Base-by-base conservation (phyloP, 2,113 vertebrate species). In the Otis tarda region DNA sequence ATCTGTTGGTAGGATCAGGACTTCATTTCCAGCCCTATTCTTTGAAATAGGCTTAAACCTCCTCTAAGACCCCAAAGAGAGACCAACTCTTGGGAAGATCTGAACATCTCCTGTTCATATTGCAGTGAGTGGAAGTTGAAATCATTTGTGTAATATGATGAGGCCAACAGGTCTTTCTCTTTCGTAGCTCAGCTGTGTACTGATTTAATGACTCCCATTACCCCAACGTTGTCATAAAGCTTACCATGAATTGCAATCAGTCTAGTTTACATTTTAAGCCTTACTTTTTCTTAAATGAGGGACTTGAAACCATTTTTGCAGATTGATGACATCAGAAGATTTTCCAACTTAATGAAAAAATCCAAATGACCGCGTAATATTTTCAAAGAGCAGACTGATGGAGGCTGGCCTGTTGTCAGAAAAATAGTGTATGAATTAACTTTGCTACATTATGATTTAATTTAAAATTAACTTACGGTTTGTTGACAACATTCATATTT, bases 401-500 rank as follows among this genome's bases (percentile, higher is more conserved):
- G 89, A 89, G 64, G 39, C 85, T 76, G 45, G 85, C 67, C 86
- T 93, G 43, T 93, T 87, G 92, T 97, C 95, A 94, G 71, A 97
- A 97, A 97, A 94, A 89, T 30, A 83, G 52, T 12, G 53, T 39
- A 83, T 80, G 88, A 95, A 97, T 97, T 97, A 92, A 88, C 79
- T 96, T 96, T 94, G 78, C 57, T 77, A 56, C 45, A 3, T 91
- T 94, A 83, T 94, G 96, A 95, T 94, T 97, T 98, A 97, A 94
- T 97, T 97, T 91, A 65, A 97, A 97, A 97, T 87, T 92, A 96
- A 94, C 90, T 95, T 97, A 89, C 0, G 9, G 50, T 94, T 97
- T 97, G 95, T 97, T 96, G 97, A 97, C 92, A 97, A 93, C 93
- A 45, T 88, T 95, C 67, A 70, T 94, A 92, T 96, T 97, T 97